These are phyloP conservation scores for Synanthedon tipuliformis DNA, from an alignment of 2,888 invertebrate species.

Conservation along the genomic window DNA sequence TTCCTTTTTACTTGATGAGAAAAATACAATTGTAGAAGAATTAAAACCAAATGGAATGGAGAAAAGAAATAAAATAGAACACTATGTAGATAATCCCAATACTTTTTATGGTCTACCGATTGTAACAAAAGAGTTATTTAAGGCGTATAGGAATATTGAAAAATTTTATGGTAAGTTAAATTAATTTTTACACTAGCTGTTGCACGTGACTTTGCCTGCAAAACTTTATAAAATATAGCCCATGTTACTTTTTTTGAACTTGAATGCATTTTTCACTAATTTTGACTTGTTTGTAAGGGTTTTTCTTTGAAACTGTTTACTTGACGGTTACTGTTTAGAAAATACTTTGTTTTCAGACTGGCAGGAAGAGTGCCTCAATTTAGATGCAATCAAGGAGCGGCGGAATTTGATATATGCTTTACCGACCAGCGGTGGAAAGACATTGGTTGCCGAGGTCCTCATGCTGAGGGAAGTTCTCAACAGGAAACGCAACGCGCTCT, in stretches of 20 bases:
- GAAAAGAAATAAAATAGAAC: constrained; percentile 8
- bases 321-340: too few relatives aligned
- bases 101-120: constrained; percentile 84
- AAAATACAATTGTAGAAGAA: constrained; percentile 26
- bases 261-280: too few relatives aligned
- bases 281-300: too few relatives aligned
- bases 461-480: constrained; percentile 89
- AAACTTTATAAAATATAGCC: too few relatives aligned
- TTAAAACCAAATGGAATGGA: constrained; percentile 9
- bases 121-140: constrained; percentile 76
- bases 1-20: constrained; percentile 50
- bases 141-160: constrained; percentile 81
- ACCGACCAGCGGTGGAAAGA: constrained; percentile 98
- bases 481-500: constrained; percentile 83
- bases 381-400: constrained; percentile 77
- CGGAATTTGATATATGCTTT: constrained; percentile 91
- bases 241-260: too few relatives aligned
- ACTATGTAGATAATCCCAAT: constrained; percentile 10
- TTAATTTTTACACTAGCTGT: background rate
- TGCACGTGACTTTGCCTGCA: too few relatives aligned
- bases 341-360: constrained; percentile 74
- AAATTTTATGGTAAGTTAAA: constrained; percentile 80
- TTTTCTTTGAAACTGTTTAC: too few relatives aligned
- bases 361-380: constrained; percentile 91
- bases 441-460: constrained; percentile 94